These are phyloP conservation scores for Eremophila alpestris DNA, from an alignment of 2,797 vertebrate species.

Conservation along the genomic window DNA sequence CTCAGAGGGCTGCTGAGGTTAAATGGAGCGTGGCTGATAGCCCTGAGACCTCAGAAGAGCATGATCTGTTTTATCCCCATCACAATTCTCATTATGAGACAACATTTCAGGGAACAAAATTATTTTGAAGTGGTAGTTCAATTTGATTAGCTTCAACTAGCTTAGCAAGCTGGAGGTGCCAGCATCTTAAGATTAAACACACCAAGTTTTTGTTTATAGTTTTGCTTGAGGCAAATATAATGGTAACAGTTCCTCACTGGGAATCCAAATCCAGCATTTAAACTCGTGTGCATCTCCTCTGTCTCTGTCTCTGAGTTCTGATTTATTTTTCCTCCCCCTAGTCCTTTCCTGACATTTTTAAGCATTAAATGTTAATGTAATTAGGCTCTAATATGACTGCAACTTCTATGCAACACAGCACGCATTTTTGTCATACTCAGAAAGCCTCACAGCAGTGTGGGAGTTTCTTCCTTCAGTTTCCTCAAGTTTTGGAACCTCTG, in stretches of 20 bases:
- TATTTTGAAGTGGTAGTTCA: background rate
- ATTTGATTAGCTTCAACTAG: background rate
- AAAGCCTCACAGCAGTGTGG: background rate
- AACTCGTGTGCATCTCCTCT: background rate
- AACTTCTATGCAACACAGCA: background rate
- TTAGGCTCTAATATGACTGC: background rate
- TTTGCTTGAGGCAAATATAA: background rate
- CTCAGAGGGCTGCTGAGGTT: background rate
- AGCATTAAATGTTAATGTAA: constrained; percentile 46
- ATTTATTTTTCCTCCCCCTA: background rate
- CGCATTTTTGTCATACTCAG: background rate
- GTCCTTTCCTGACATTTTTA: constrained; percentile 49
- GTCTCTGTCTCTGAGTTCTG: background rate
- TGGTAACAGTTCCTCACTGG: background rate
- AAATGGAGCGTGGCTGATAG: background rate
- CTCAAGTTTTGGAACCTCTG: background rate
- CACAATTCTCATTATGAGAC: background rate
- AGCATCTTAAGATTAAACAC: background rate
- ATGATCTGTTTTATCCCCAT: background rate
- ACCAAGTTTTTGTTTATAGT: background rate
- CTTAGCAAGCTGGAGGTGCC: background rate
- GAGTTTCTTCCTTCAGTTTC: background rate
- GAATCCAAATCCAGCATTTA: background rate
- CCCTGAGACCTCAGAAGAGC: background rate
- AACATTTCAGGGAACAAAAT: background rate